A percentile compares a stretch with the other conserved stretches of the same genome.
phyloP scores from a whole-genome alignment of 2,888 invertebrate genomes.

The Andrena dorsata region DNA sequence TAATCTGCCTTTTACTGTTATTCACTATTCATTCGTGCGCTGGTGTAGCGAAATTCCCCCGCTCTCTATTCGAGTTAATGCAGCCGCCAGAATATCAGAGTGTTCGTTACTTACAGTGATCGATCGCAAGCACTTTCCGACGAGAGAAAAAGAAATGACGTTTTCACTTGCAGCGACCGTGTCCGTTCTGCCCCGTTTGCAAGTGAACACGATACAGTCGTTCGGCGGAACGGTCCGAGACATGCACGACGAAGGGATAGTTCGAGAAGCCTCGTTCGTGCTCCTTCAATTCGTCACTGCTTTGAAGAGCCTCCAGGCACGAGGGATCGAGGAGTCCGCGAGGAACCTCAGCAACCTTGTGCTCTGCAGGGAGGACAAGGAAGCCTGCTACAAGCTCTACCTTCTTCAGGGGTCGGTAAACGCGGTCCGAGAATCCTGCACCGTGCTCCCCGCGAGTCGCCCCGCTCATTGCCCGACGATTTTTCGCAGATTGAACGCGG shows the following conservation, averaged over 20 bases:
- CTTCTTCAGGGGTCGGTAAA: conserved; percentile 90
- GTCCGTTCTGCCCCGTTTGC: conserved; percentile 90
- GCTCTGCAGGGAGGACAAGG: conserved; percentile 89
- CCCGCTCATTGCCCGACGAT: conserved; percentile 50
- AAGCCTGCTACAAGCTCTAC: conserved; percentile 89
- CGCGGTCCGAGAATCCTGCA: conserved; percentile 25
- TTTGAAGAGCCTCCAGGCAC: conserved; percentile 92
- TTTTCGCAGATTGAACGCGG: conserved; percentile 88
- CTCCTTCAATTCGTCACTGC: conserved; percentile 93
- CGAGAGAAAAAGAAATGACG: not conserved
- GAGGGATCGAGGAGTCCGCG: conserved; percentile 93
- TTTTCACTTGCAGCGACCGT: conserved; percentile 88
- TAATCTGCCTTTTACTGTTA: conserved; percentile 21
- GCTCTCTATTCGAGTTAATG: not conserved
- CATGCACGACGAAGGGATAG: conserved; percentile 85
- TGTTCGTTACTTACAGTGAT: too few relatives aligned
- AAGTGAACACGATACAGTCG: conserved; percentile 91
- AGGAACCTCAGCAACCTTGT: conserved; percentile 90
- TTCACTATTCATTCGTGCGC: conserved; percentile 1
- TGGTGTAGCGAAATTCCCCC: not conserved
- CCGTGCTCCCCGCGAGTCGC: conserved; percentile 2
- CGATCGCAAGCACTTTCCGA: not conserved
- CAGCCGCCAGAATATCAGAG: too few relatives aligned
- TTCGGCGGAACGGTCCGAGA: conserved; percentile 87
- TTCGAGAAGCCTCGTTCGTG: conserved; percentile 91